Conservation (phyloP, 2,888 invertebrate species). For the Thalpophila matura region DNA sequence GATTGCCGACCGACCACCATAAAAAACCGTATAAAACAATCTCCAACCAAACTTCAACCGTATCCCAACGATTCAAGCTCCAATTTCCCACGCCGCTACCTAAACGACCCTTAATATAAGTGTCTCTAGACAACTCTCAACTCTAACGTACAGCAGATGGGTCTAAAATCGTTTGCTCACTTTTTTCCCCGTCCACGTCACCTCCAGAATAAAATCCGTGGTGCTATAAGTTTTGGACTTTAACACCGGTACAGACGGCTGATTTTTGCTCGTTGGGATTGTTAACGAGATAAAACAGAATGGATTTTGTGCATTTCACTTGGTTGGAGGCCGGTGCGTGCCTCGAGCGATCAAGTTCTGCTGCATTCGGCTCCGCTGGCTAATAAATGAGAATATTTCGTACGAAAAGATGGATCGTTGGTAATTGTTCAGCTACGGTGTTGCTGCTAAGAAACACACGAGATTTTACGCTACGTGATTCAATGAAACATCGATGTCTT, state of each 20-base stretch:
- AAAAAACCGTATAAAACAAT: conserved; percentile 80
- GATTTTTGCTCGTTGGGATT: conserved; percentile 56
- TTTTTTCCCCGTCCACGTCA: conserved; percentile 75
- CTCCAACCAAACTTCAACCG: conserved; percentile 55
- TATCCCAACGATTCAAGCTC: conserved; percentile 39
- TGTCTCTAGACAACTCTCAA: conserved; percentile 59
- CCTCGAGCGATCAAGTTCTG: conserved; percentile 65
- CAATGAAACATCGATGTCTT: conserved; percentile 45
- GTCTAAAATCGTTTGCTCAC: conserved; percentile 73
- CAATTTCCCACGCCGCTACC: conserved; percentile 36
- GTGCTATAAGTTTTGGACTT: conserved; percentile 61
- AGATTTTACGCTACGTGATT: conserved; percentile 52
- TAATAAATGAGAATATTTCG: conserved; percentile 66
- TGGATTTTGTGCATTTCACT: conserved; percentile 89
- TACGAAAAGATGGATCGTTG: conserved; percentile 57
- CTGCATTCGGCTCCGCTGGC: conserved; percentile 64
- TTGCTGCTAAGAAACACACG: conserved; percentile 43
- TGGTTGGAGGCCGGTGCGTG: conserved; percentile 77
- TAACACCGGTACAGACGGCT: conserved; percentile 60
- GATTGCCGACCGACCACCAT: conserved; percentile 87
- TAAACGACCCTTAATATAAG: conserved; percentile 76
- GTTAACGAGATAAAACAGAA: conserved; percentile 87
- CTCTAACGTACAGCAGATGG: conserved; percentile 67
- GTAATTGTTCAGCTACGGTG: conserved; percentile 55
- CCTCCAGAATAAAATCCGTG: conserved; percentile 73